A percentile compares a stretch with the other conserved stretches of the same genome.
Conservation (phyloP, 2,888 invertebrate genomes). For the Tricholauxania praeusta region DNA sequence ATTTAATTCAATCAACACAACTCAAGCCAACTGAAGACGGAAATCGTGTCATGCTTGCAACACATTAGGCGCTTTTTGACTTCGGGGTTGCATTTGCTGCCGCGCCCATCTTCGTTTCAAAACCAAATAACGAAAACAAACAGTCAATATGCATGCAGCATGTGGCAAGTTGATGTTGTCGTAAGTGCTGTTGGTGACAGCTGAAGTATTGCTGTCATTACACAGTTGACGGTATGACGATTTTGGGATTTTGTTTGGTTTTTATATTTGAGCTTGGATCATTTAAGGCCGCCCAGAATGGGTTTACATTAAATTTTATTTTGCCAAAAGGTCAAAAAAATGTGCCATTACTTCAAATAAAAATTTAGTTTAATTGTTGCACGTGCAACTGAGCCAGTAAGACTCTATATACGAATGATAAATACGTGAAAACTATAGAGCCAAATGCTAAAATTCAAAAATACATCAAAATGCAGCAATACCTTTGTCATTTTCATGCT, state of each 20-base stretch:
- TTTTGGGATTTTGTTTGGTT: slow-evolving; percentile 19
- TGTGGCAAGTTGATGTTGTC: not conserved
- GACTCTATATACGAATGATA: no score
- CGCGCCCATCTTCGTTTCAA: slow-evolving; percentile 5
- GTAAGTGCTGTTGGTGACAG: slow-evolving; percentile 21
- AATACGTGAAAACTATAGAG: no score
- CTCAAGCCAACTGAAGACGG: not conserved
- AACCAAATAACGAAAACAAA: not conserved
- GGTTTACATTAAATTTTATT: no score
- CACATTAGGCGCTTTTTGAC: not conserved
- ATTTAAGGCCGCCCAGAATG: no score
- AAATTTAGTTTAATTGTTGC: no score
- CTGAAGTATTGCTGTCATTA: slow-evolving; percentile 35
- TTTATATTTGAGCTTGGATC: not conserved
- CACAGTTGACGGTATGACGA: slow-evolving; percentile 15
- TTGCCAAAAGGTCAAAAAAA: no score
- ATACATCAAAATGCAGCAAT: no score
- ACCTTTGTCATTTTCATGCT: no score
- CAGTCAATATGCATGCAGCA: not conserved
- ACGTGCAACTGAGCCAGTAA: no score
- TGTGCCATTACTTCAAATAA: no score
- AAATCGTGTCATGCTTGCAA: slow-evolving; percentile 16
- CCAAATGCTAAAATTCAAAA: no score
- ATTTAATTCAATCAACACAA: slow-evolving; percentile 13
- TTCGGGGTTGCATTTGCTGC: not conserved